Percentiles rank a stretch among this genome's conserved stretches.
Evolutionary conservation across 2,113 vertebrate genomes (phyloP).

Genomic region (Austrofundulus limnaeus): DNA sequence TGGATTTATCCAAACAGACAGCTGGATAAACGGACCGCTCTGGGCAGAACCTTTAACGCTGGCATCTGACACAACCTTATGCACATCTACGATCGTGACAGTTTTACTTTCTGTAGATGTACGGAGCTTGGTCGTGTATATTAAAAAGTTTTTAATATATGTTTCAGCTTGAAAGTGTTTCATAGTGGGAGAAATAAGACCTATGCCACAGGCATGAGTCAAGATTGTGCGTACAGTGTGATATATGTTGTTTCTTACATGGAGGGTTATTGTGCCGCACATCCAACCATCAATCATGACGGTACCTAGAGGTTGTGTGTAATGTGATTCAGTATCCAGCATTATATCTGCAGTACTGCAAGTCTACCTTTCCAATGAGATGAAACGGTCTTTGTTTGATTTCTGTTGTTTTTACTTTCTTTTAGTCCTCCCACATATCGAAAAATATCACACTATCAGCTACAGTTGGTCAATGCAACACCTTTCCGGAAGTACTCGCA

Average conservation of each 20-base stretch:
- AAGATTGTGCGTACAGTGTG: slow-evolving; percentile 5
- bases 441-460: neutral
- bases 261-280: neutral
- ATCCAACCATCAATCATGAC: neutral
- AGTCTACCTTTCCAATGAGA: neutral
- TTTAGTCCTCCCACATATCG: neutral
- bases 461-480: neutral
- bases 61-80: slow-evolving; percentile 21
- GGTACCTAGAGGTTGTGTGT: neutral
- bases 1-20: slow-evolving; percentile 66
- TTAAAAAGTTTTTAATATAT: slow-evolving; percentile 16
- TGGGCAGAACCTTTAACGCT: slow-evolving; percentile 44
- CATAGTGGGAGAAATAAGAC: slow-evolving; percentile 9
- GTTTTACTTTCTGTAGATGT: slow-evolving; percentile 49
- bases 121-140: slow-evolving; percentile 18
- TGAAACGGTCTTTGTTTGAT: neutral
- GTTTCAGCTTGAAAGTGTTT: slow-evolving; percentile 31
- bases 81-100: slow-evolving; percentile 28
- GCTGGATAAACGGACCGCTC: slow-evolving; percentile 66
- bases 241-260: slow-evolving; percentile 1
- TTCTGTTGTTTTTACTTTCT: neutral
- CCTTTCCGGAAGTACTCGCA: too few species aligned
- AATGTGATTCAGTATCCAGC: slow-evolving; percentile 1
- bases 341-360: neutral
- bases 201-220: neutral